A percentile compares a stretch with the other conserved stretches of the same genome.
These are phyloP conservation scores for Eurypyga helias DNA, from an alignment of 2,113 vertebrate genomes.

Conservation along the genomic window DNA sequence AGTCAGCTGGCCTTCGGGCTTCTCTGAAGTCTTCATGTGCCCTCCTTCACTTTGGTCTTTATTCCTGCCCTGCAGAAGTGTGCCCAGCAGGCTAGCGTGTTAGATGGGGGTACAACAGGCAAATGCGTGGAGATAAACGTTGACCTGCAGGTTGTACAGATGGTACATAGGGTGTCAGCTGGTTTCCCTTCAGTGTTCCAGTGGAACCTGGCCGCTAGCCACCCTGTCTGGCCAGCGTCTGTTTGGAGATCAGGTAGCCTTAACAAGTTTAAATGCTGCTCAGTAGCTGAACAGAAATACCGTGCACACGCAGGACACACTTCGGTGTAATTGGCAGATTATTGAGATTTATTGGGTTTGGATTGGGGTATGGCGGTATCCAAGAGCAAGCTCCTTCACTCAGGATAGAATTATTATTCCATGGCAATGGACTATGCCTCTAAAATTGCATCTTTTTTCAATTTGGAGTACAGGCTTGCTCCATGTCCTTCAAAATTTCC, in stretches of 20 bases:
- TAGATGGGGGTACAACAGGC: neutral
- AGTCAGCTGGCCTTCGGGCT: neutral
- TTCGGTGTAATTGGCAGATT: neutral
- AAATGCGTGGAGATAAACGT: neutral
- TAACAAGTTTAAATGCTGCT: neutral
- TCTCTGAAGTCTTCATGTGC: neutral
- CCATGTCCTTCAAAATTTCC: neutral
- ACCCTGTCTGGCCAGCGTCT: fast-evolving
- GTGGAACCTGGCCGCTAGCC: neutral
- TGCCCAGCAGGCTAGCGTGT: neutral
- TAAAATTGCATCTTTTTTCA: neutral
- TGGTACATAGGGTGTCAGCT: neutral
- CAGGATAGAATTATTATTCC: neutral
- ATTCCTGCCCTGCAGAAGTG: neutral
- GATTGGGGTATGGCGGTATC: neutral
- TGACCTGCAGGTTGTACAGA: neutral
- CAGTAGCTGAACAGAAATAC: neutral
- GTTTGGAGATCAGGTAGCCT: neutral
- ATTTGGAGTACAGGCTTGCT: neutral
- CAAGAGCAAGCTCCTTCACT: neutral
- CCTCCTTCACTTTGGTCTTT: fast-evolving
- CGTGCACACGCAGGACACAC: neutral
- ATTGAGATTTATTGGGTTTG: neutral
- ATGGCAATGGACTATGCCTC: neutral
- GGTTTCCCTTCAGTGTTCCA: neutral